Base-by-base conservation (phyloP, 1,140 invertebrate genomes). In the Metaphire vulgaris region DNA sequence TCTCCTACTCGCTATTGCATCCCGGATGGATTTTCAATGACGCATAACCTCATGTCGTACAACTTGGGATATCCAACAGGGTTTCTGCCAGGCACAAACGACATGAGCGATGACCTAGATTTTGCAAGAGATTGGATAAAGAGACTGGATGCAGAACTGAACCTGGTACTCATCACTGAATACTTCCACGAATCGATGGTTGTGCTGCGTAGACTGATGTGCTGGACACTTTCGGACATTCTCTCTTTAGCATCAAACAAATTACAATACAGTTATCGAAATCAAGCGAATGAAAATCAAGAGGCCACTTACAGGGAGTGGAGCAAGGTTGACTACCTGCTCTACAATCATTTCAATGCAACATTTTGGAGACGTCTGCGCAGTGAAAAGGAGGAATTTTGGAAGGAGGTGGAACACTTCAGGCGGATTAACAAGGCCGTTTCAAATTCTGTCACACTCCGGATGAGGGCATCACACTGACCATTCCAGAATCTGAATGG, bases 21-120 rank as follows among this genome's bases (percentile, higher is more conserved):
- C 41, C 83, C 83, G 0, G 81, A 83, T 67, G 79, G 80, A 1
- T 84, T 85, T 74, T 83, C 83, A 1, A 76, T 85, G 31, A 82
- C 81, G 0, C 81, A 78, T 65, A 85, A 85, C 77, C 75, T 83
- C 6, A 73, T 83, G 79, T 80, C 83, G 6, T 81, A 83, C 67
- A 83, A 82, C 73, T 73, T 83, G 6, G 84, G 84, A 1, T 81
- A 84, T 79, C 82, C 82, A 0, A 74, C 34, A 81, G 30, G 84
- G 83, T 29, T 85, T 82, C 6, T 1, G 1, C 69, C 1, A 28
- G 72, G 30, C 28, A 6, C 14, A 14, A 2, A 14, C n/a, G 74
- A 67, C 28, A 74, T 29, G 26, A 26, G 1, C 6, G 28, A 30
- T 30, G 33, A 68, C 16, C 2, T 15, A 14, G 30, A 32, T 16